phyloP scores from a whole-genome alignment of 2,797 vertebrate species.

The Vultur gryphus region DNA sequence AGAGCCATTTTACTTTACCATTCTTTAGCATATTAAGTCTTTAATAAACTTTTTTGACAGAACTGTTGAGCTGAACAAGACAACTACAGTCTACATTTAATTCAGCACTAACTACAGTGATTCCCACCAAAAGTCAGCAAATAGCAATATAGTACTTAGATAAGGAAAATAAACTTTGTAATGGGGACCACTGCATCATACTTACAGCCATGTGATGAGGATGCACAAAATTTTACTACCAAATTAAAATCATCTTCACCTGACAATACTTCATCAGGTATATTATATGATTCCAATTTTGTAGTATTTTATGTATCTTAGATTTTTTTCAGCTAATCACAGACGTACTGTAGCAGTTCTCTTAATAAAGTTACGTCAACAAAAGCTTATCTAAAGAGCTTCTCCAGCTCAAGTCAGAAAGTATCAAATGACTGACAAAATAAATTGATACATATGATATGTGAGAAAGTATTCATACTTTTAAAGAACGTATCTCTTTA shows the following conservation, averaged over 20 bases:
- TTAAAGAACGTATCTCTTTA: constrained; percentile 74
- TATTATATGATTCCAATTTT: not conserved
- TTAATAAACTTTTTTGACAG: constrained; percentile 69
- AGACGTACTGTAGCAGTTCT: constrained; percentile 54
- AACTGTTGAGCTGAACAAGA: constrained; percentile 69
- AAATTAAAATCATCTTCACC: constrained; percentile 30
- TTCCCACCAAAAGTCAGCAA: constrained; percentile 54
- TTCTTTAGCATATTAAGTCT: constrained; percentile 57
- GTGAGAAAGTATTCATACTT: constrained; percentile 74
- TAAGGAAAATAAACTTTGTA: constrained; percentile 39
- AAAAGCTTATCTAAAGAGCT: constrained; percentile 75
- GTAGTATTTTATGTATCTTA: constrained; percentile 28
- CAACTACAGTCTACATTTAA: constrained; percentile 65
- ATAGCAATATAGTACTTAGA: constrained; percentile 28
- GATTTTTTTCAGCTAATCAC: constrained; percentile 37
- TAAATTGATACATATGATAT: constrained; percentile 73
- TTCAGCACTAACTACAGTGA: constrained; percentile 65
- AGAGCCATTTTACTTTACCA: constrained; percentile 65
- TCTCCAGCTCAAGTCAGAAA: constrained; percentile 72
- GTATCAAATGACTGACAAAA: constrained; percentile 75
- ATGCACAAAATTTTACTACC: constrained; percentile 41
- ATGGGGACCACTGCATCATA: constrained; percentile 60
- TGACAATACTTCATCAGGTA: not conserved
- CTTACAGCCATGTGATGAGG: constrained; percentile 44
- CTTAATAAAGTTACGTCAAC: constrained; percentile 69